Base-by-base conservation (phyloP, 2,797 vertebrate species). In the Acipenser oxyrinchus region DNA sequence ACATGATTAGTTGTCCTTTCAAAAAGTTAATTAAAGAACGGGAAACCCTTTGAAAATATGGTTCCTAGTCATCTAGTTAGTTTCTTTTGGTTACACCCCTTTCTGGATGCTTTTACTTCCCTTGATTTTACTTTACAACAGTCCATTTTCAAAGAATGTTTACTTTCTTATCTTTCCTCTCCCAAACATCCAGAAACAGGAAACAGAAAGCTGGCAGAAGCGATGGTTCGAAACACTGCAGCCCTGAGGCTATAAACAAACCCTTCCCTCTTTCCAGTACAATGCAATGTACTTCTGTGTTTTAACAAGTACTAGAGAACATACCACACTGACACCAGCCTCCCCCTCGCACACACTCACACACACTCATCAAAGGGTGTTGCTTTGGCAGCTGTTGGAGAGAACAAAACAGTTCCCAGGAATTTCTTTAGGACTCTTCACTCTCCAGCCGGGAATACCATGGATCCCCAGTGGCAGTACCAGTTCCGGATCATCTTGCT, bases 401-500 rank as follows among this genome's bases (percentile, higher is more conserved):
- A 53, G 12, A 53, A 12, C 12, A 9, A n/a, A 37, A 37, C 37
- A 58, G 55, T n/a, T 11, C 55, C 11, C 11, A n/a, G 55, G 55
- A 58, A n/a, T 58, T 58, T 13, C n/a, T 58, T 11, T 7, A 11
- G 15, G 37, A 37, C 4, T 37, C 37, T 37, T 37, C 37, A 37
- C 37, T 37, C 37, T 37, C 37, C 37, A 37, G 37, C 1, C 48
- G 11, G 67, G 70, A 71, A 48, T 55, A 61, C 48, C 53, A 92
- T 91, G 89, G 93, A 94, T 66, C 83, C 83, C 1, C 71, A 81
- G 75, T 95, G 93, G 93, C 89, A 94, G 63, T 93, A 93, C 82
- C 92, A 94, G 86, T 94, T 95, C 81, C 83, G 89, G 53, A 84
- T 96, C 76, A 91, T 96, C 81, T 90, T 95, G 88, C 68, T 93